Evolutionary conservation across 2,797 vertebrate genomes (phyloP).

Genomic region (Pipistrellus kuhlii): DNA sequence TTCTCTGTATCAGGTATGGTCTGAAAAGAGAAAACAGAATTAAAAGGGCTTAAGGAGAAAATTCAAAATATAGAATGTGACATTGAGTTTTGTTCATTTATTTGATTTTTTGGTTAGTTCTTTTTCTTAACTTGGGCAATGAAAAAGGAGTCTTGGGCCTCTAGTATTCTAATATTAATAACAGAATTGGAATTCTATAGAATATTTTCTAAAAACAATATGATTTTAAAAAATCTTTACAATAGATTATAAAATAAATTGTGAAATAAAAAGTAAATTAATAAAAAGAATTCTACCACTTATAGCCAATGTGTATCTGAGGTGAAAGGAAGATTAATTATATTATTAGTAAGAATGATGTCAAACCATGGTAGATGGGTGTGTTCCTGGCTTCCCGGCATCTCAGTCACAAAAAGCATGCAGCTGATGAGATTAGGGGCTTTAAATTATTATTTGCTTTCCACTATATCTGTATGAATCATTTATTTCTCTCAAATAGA

Average conservation of each 20-base stretch:
- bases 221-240: not conserved
- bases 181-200: not conserved
- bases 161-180: not conserved
- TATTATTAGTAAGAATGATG: not conserved
- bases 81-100: not conserved
- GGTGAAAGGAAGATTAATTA: not conserved
- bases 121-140: slow-evolving; percentile 6
- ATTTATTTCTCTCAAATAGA: not conserved
- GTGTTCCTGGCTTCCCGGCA: not conserved
- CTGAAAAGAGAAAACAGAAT: not conserved
- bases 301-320: not conserved
- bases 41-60: not conserved
- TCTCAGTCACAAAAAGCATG: not conserved
- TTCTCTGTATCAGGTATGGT: not conserved
- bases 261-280: not conserved
- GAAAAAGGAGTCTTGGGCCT: not conserved
- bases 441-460: slow-evolving; percentile 35
- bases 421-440: not conserved
- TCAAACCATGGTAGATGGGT: not conserved
- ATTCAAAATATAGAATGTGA: not conserved
- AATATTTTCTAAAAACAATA: not conserved
- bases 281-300: not conserved
- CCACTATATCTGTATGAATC: not conserved
- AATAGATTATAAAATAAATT: not conserved
- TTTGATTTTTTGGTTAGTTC: not conserved